Conservation (phyloP, 2,113 vertebrate species). For the Amphiprion ocellaris region DNA sequence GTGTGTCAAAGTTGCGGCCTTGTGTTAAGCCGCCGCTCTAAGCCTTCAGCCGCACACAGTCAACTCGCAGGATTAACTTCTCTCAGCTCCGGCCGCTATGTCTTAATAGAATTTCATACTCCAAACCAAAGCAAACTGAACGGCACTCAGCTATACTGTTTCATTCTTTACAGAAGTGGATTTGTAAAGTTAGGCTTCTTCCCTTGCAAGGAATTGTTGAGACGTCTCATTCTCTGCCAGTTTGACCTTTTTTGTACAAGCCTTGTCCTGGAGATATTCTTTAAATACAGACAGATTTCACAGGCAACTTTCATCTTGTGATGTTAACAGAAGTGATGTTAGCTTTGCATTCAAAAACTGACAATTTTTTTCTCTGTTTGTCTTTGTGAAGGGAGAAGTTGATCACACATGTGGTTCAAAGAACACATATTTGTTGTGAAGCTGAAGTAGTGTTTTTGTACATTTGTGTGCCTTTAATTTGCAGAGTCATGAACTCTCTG, state of each 20-base stretch:
- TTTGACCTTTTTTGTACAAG: not conserved
- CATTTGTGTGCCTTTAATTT: too few species aligned
- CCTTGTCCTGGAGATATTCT: not conserved
- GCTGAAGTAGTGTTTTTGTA: too few species aligned
- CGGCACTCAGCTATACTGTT: slow-evolving; percentile 9
- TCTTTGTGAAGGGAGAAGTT: too few species aligned
- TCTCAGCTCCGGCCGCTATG: slow-evolving; percentile 21
- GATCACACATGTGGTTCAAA: too few species aligned
- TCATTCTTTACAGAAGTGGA: slow-evolving; percentile 18
- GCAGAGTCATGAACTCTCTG: too few species aligned
- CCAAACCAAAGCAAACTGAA: slow-evolving; percentile 4
- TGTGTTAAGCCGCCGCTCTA: slow-evolving; percentile 56
- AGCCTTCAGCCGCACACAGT: slow-evolving; percentile 60
- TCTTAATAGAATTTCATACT: slow-evolving; percentile 55
- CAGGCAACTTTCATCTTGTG: too few species aligned
- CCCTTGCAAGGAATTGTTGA: not conserved
- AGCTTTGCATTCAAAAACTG: too few species aligned
- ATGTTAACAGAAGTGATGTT: too few species aligned
- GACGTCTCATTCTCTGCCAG: not conserved
- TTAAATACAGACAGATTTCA: not conserved
- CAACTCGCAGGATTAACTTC: slow-evolving; percentile 59
- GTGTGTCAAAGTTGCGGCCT: slow-evolving; percentile 53
- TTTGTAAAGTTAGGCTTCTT: slow-evolving; percentile 30
- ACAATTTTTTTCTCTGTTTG: too few species aligned
- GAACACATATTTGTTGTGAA: too few species aligned